These are phyloP conservation scores for Orthosia gothica DNA, from an alignment of 2,888 invertebrate genomes.

Conservation along the genomic window DNA sequence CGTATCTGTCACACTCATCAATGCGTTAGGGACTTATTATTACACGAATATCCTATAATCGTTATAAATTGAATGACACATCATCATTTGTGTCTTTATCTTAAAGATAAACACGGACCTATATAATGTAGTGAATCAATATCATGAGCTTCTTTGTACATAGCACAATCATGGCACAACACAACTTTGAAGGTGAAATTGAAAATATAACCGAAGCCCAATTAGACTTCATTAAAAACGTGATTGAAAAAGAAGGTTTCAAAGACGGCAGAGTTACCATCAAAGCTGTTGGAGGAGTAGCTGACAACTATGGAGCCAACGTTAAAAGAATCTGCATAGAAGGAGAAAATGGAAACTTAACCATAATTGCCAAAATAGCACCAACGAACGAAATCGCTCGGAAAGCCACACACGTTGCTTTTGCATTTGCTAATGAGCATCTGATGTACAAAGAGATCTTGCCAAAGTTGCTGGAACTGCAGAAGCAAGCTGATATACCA, in stretches of 20 bases:
- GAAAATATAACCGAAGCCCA: conserved; percentile 67
- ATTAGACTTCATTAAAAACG: conserved; percentile 70
- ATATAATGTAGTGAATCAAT: conserved; percentile 6
- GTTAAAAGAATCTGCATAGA: conserved; percentile 68
- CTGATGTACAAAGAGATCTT: conserved; percentile 72
- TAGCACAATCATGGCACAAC: conserved; percentile 58
- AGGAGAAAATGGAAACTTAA: conserved; percentile 60
- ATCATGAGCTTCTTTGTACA: background rate
- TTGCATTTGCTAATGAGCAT: conserved; percentile 73
- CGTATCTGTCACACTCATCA: background rate
- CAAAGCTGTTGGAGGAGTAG: conserved; percentile 69
- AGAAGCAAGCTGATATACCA: conserved; percentile 63
- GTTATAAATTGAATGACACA: background rate
- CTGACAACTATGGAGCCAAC: conserved; percentile 72
- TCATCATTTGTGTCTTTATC: background rate
- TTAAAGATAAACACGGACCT: conserved; percentile 19
- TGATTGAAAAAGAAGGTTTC: conserved; percentile 70
- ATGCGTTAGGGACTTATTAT: background rate
- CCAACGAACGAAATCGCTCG: conserved; percentile 63
- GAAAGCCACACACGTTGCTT: conserved; percentile 39
- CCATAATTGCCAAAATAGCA: conserved; percentile 78
- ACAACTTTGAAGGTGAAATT: conserved; percentile 71
- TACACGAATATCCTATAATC: background rate
- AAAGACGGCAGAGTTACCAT: conserved; percentile 67
- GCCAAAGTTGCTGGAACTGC: conserved; percentile 71